Percentiles rank a stretch among this genome's conserved stretches.
Evolutionary conservation across 2,888 invertebrate species (phyloP).

Genomic region (Boloria euphrosyne): DNA sequence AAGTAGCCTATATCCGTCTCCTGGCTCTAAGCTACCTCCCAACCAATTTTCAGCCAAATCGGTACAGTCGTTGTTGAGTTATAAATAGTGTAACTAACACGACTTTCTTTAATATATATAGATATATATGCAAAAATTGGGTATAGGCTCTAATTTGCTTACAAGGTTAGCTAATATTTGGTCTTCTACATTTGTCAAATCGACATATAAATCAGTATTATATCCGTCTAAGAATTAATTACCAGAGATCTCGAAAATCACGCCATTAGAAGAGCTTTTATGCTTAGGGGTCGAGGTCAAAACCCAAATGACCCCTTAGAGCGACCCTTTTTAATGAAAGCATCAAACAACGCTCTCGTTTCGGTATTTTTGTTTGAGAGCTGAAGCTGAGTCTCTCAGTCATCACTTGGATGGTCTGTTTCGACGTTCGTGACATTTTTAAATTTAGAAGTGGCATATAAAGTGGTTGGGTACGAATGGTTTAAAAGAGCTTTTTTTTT

Average conservation of each 20-base stretch:
- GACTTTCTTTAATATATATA: too few species aligned
- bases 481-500: not conserved
- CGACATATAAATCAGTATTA: not conserved
- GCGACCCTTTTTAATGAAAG: constrained; percentile 46
- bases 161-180: too few species aligned
- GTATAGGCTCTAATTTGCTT: too few species aligned
- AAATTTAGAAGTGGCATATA: constrained; percentile 3
- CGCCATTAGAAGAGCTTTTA: constrained; percentile 24
- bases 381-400: constrained; percentile 24
- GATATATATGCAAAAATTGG: too few species aligned
- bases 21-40: too few species aligned
- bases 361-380: constrained; percentile 37
- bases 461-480: not conserved
- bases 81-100: too few species aligned
- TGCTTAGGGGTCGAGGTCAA: constrained; percentile 39
- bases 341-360: constrained; percentile 36
- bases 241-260: constrained; percentile 35
- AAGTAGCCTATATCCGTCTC: too few species aligned
- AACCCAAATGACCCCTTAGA: constrained; percentile 40
- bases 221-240: constrained; percentile 21
- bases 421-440: constrained; percentile 30
- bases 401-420: constrained; percentile 23
- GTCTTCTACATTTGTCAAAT: not conserved
- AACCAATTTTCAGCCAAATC: too few species aligned
- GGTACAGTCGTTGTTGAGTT: too few species aligned